A percentile compares a stretch with the other conserved stretches of the same genome.
phyloP scores from a whole-genome alignment of 2,797 vertebrate species.

The Toxotes lorentzi region DNA sequence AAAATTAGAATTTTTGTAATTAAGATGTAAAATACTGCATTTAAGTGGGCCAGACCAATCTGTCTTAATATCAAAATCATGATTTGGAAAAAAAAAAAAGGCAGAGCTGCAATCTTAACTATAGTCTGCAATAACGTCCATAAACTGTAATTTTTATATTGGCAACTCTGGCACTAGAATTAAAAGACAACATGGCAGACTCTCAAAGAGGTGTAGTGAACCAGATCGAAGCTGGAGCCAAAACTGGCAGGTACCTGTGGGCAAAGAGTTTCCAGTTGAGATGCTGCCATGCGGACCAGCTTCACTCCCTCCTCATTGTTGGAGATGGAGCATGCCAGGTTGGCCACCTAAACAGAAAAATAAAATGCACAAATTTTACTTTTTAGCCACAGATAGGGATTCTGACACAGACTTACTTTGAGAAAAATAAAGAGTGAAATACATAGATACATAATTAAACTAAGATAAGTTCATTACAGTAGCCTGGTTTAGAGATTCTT shows the following conservation, averaged over 20 bases:
- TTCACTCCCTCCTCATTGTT: slow-evolving; percentile 99
- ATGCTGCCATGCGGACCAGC: slow-evolving; percentile 98
- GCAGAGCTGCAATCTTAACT: neutral
- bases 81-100: neutral
- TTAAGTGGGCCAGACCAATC: neutral
- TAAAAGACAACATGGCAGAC: slow-evolving; percentile 6
- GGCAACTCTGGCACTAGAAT: neutral
- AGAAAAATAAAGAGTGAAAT: slow-evolving; percentile 40
- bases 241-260: slow-evolving; percentile 90
- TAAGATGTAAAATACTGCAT: neutral
- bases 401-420: slow-evolving; percentile 15
- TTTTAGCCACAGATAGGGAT: slow-evolving; percentile 27
- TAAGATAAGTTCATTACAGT: slow-evolving; percentile 50
- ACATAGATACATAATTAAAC: slow-evolving; percentile 59
- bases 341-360: slow-evolving; percentile 91
- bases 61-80: neutral
- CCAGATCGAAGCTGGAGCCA: slow-evolving; percentile 3
- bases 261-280: slow-evolving; percentile 96
- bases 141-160: neutral
- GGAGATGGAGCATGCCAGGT: slow-evolving; percentile 98
- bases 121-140: too few species aligned
- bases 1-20: neutral
- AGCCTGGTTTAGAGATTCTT: slow-evolving; percentile 46
- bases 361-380: slow-evolving; percentile 25
- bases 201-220: slow-evolving; percentile 36